Conservation (phyloP, 2,888 invertebrate species). For the Diarsia brunnea region DNA sequence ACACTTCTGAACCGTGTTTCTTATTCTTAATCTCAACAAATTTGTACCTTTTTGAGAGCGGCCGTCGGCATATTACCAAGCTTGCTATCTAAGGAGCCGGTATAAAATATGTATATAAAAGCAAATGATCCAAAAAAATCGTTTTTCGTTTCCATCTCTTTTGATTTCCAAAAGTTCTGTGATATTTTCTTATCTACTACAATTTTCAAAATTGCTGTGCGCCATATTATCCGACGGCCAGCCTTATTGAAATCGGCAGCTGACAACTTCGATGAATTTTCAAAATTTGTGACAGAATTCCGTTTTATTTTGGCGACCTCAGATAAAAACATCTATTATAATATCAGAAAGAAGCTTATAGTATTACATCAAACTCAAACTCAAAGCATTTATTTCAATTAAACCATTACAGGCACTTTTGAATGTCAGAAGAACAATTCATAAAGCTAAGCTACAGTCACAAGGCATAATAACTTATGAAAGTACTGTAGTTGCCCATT, state of each 20-base stretch:
- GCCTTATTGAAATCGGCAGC: background rate
- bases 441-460: too few species aligned
- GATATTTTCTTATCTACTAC: background rate
- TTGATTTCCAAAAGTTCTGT: too few species aligned
- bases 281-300: background rate
- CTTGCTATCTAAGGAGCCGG: background rate
- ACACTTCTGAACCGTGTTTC: background rate
- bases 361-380: too few species aligned
- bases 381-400: too few species aligned
- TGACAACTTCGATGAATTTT: background rate
- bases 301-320: background rate
- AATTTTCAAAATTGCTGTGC: background rate
- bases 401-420: too few species aligned
- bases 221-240: background rate
- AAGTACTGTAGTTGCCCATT: too few species aligned
- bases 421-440: too few species aligned
- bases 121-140: too few species aligned
- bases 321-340: too few species aligned
- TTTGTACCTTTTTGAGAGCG: background rate
- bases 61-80: conserved; percentile 14
- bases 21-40: background rate
- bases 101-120: too few species aligned
- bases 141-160: too few species aligned
- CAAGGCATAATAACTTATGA: too few species aligned
- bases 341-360: background rate